phyloP scores from a whole-genome alignment of 2,113 vertebrate species.

The Dermatemys mawii region DNA sequence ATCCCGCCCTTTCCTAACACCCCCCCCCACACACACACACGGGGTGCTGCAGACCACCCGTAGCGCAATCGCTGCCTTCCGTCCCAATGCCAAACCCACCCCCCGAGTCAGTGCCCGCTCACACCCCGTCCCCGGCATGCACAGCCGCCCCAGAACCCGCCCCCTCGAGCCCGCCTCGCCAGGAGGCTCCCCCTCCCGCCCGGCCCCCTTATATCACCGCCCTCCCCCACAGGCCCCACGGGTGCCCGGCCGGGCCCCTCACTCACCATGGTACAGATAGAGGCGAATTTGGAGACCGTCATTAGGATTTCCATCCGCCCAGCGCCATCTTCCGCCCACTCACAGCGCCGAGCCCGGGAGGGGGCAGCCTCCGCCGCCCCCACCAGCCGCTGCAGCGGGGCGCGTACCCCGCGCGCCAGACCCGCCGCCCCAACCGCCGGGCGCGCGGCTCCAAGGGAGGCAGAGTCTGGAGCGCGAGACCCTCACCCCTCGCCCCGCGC shows the following conservation, averaged over 20 bases:
- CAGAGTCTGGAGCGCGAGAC: neutral
- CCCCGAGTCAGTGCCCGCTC: neutral
- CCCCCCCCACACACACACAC: neutral
- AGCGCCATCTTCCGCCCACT: constrained; percentile 94
- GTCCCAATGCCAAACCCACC: neutral
- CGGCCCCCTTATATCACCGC: neutral
- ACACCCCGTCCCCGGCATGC: neutral
- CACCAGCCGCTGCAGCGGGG: neutral
- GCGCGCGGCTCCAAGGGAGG: neutral
- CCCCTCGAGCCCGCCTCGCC: neutral
- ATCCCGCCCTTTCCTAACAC: neutral
- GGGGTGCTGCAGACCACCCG: neutral
- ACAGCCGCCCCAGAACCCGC: neutral
- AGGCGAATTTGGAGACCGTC: constrained; percentile 98
- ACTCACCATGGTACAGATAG: constrained; percentile 98
- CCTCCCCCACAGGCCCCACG: neutral
- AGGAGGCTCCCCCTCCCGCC: neutral
- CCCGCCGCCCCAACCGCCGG: neutral
- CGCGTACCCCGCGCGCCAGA: neutral
- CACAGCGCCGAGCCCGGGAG: constrained; percentile 71
- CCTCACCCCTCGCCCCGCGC: neutral
- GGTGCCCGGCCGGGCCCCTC: neutral
- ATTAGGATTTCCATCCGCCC: constrained; percentile 98
- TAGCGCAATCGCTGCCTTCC: neutral
- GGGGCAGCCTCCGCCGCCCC: neutral